Evolutionary conservation across 2,113 vertebrate genomes (phyloP).

Genomic region (Dascyllus trimaculatus): DNA sequence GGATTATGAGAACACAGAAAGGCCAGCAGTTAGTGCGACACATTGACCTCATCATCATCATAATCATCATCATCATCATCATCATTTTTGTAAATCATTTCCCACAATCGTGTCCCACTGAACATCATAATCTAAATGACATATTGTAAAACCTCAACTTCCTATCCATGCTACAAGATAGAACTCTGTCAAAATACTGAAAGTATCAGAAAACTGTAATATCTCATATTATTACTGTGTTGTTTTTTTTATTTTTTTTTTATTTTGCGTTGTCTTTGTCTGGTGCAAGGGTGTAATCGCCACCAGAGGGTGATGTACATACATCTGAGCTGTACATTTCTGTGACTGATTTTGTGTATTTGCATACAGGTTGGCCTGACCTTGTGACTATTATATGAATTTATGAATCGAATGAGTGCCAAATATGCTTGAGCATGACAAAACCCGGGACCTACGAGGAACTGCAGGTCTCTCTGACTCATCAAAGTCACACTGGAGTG

Average conservation of each 20-base stretch:
- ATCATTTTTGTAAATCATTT: slow-evolving; percentile 15
- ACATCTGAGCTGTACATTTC: slow-evolving; percentile 64
- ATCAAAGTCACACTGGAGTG: slow-evolving; percentile 43
- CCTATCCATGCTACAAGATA: slow-evolving; percentile 48
- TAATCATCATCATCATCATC: slow-evolving; percentile 31
- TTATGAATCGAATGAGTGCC: slow-evolving; percentile 79
- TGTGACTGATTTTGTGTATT: slow-evolving; percentile 68
- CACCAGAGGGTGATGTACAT: slow-evolving; percentile 58
- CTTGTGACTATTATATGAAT: slow-evolving; percentile 77
- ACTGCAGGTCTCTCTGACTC: slow-evolving; percentile 62
- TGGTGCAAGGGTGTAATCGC: slow-evolving; percentile 46
- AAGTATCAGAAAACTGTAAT: slow-evolving; percentile 71
- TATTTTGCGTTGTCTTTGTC: slow-evolving; percentile 43
- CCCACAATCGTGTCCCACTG: background rate
- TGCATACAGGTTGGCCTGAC: slow-evolving; percentile 61
- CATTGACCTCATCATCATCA: slow-evolving; percentile 33
- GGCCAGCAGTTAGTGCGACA: slow-evolving; percentile 21
- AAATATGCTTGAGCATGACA: slow-evolving; percentile 77
- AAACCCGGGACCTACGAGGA: slow-evolving; percentile 38
- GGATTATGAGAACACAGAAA: slow-evolving; percentile 26
- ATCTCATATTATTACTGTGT: slow-evolving; percentile 56
- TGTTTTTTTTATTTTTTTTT: slow-evolving; percentile 16
- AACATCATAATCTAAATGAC: slow-evolving; percentile 4
- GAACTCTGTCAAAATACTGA: slow-evolving; percentile 61
- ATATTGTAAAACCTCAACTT: slow-evolving; percentile 62